Percentiles rank a stretch among this genome's conserved stretches.
phyloP scores from a whole-genome alignment of 2,888 invertebrate species.

The Eupeodes latifasciatus region DNA sequence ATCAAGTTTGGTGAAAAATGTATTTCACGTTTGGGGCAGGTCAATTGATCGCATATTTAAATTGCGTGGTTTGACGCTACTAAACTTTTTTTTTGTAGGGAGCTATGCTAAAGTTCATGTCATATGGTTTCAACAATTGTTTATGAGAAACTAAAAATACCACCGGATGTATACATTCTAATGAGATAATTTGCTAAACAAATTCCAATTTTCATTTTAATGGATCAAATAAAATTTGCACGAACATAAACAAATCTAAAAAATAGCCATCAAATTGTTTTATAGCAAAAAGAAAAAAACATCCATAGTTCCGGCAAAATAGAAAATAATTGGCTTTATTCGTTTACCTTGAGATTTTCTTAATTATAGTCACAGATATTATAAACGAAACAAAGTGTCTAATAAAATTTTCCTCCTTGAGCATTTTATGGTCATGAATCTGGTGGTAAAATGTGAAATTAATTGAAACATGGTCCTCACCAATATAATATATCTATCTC shows the following conservation, averaged over 20 bases:
- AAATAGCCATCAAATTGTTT: not conserved
- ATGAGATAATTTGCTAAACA: too few relatives aligned
- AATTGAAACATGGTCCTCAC: constrained; percentile 26
- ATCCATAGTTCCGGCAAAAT: not conserved
- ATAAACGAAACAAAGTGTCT: not conserved
- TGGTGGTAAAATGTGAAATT: constrained; percentile 12
- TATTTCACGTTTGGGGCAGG: too few relatives aligned
- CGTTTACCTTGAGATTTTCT: not conserved
- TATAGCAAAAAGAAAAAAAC: not conserved
- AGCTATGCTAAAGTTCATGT: too few relatives aligned
- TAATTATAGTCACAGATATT: constrained; percentile 11
- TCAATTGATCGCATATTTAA: too few relatives aligned
- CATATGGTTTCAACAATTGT: too few relatives aligned
- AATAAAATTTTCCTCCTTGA: constrained; percentile 9
- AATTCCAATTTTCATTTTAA: not conserved
- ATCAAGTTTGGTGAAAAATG: too few relatives aligned
- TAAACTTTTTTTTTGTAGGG: too few relatives aligned
- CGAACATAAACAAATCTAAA: not conserved
- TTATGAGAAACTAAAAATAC: too few relatives aligned
- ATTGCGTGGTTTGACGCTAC: too few relatives aligned
- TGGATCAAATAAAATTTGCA: constrained; percentile 1
- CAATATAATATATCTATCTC: not conserved
- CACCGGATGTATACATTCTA: too few relatives aligned
- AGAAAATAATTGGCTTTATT: constrained; percentile 8
- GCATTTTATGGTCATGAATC: constrained; percentile 1